Base-by-base conservation (phyloP, 2,888 invertebrate genomes). In the Dolomedes plantarius region DNA sequence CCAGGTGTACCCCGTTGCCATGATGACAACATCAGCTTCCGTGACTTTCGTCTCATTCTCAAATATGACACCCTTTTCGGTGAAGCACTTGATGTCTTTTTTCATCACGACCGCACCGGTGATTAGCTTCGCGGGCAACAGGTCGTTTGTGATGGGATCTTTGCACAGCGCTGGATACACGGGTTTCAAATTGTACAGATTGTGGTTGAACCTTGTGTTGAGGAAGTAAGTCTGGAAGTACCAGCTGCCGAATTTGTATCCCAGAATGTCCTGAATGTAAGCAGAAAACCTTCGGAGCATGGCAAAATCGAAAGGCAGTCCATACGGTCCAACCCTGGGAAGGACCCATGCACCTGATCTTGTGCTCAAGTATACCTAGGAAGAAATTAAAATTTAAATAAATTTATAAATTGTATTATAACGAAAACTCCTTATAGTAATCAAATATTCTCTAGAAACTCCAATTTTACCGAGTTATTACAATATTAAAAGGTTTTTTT, bases 61-160 rank as follows among this genome's bases (percentile, higher is more conserved):
- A 62, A 88, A 88, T 16, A 83, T 68, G 3, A 87, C 79, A 5
- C 88, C 88, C 28, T 75, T 75, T 67, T 87, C 87, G 1, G 83
- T 83, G 31, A 87, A 81, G 11, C 72, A 46, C 23, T 79, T 76
- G 36, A 88, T 31, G 28, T 76, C 50, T 62, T 62, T 82, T 19
- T 68, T 62, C 1, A 83, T 31, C 2, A 39, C 39, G 29, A 88
- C 75, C 6, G 82, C 41, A 16, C 83, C 87, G 9, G 76, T 68
- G 6, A 88, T 68, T 6, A 88, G 16, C 31, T 72, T 83, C 28
- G 76, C 73, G 0, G 87, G 83, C 0, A 88, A 3, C 1, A 87
- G 32, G 64, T 88, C 88, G 39, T 88, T 88, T 2, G 81, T 78
- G n/a, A 75, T 56, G 2, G 87, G 87, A 69, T 86, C 86, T 80